Evolutionary conservation across 2,888 invertebrate species (phyloP).

Genomic region (Scaeva pyrastri): DNA sequence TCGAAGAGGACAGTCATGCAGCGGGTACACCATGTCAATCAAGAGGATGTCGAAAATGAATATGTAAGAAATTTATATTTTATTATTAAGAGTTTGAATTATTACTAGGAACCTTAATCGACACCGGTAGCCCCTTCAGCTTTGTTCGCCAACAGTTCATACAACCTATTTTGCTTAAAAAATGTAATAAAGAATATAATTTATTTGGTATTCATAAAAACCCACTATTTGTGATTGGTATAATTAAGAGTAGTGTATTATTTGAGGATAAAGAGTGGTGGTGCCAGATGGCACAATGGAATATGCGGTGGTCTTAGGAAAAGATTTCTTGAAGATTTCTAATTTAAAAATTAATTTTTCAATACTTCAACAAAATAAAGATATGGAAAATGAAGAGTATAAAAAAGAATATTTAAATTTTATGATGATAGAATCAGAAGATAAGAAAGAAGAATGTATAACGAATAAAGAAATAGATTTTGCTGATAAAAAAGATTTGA

Average conservation of each 20-base stretch:
- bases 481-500: slow-evolving; percentile 33
- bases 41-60: slow-evolving; percentile 37
- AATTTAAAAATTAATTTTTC: slow-evolving; percentile 33
- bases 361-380: background rate
- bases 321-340: slow-evolving; percentile 54
- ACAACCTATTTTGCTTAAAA: slow-evolving; percentile 21
- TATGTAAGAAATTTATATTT: slow-evolving; percentile 69
- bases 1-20: slow-evolving; percentile 27
- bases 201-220: slow-evolving; percentile 53
- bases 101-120: slow-evolving; percentile 63
- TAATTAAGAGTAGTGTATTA: slow-evolving; percentile 6
- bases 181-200: slow-evolving; percentile 22
- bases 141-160: slow-evolving; percentile 25
- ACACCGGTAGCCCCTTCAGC: slow-evolving; percentile 44
- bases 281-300: slow-evolving; percentile 63
- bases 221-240: slow-evolving; percentile 20
- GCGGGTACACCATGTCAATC: slow-evolving; percentile 27
- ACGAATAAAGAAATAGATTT: slow-evolving; percentile 23
- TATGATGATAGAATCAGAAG: background rate
- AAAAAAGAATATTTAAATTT: slow-evolving; percentile 4
- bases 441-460: slow-evolving; percentile 13
- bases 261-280: slow-evolving; percentile 51
- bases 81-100: slow-evolving; percentile 56
- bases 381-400: slow-evolving; percentile 17
- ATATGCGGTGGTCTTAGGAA: slow-evolving; percentile 58